Percentiles rank a stretch among this genome's conserved stretches.
These are phyloP conservation scores for Probosciger aterrimus DNA, from an alignment of 2,113 vertebrate genomes.

Conservation along the genomic window DNA sequence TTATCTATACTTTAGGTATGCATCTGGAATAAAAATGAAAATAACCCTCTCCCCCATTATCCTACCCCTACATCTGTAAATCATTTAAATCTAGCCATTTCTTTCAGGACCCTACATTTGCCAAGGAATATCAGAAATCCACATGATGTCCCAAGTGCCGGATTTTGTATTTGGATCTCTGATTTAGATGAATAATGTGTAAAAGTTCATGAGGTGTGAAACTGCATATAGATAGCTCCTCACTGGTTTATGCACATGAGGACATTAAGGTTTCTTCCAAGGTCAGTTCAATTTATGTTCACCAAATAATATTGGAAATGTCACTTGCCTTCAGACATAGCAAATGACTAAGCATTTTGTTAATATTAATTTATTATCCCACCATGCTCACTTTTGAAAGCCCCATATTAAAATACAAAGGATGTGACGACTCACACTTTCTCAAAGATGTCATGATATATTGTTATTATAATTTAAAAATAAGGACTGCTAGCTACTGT, in stretches of 20 bases:
- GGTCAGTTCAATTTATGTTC: constrained; percentile 56
- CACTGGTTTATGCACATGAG: constrained; percentile 47
- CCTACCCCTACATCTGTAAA: neutral
- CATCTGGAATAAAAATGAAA: constrained; percentile 10
- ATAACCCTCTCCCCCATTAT: neutral
- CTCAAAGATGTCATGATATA: neutral
- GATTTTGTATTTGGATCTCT: constrained; percentile 50
- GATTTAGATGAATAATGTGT: constrained; percentile 57
- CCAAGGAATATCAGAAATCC: constrained; percentile 29
- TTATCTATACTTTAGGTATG: neutral
- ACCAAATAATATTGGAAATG: constrained; percentile 20
- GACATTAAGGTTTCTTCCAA: constrained; percentile 52
- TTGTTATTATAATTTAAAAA: neutral
- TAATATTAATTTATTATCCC: neutral
- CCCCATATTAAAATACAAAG: neutral
- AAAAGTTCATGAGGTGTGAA: constrained; percentile 70
- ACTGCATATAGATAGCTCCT: constrained; percentile 56
- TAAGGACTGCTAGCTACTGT: neutral
- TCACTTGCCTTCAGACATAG: constrained; percentile 7
- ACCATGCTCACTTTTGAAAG: neutral
- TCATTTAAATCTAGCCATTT: constrained; percentile 16
- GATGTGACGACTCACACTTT: neutral
- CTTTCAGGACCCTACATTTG: constrained; percentile 3
- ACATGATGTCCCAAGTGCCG: constrained; percentile 25
- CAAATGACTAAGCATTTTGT: constrained; percentile 7